A percentile compares a stretch with the other conserved stretches of the same genome.
Conservation (phyloP, 30 jellyfish, hydroid and myxozoan genomes). For the Rhopilema esculentum region DNA sequence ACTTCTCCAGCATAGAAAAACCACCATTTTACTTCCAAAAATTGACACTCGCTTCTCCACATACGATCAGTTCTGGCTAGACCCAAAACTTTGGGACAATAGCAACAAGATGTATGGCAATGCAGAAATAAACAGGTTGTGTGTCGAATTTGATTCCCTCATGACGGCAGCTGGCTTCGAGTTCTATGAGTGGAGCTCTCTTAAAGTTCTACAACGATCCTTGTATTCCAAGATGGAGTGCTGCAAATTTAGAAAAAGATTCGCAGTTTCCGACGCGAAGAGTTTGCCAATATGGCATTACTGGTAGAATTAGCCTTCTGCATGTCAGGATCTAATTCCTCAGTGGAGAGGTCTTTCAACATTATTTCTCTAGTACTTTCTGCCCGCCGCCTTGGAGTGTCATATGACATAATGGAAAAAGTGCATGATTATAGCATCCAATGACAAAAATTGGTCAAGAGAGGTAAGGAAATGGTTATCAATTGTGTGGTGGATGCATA, state of each 20-base stretch:
- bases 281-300: slow-evolving; percentile 19
- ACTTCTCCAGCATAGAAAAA: slow-evolving; percentile 24
- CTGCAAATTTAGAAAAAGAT: slow-evolving; percentile 33
- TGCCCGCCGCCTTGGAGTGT: slow-evolving; percentile 15
- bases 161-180: slow-evolving; percentile 31
- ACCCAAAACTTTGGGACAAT: slow-evolving; percentile 45
- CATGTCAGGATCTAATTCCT: slow-evolving; percentile 42
- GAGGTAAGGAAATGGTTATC: slow-evolving; percentile 22
- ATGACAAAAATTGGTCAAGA: slow-evolving; percentile 11
- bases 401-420: slow-evolving; percentile 34
- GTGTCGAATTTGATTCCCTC: slow-evolving; percentile 9
- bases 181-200: slow-evolving; percentile 23
- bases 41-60: slow-evolving; percentile 40
- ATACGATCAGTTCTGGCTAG: slow-evolving; percentile 45
- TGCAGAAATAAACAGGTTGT: slow-evolving; percentile 12
- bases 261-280: slow-evolving; percentile 10
- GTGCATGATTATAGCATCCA: slow-evolving; percentile 27
- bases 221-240: slow-evolving; percentile 24
- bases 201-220: background rate
- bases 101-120: slow-evolving; percentile 37
- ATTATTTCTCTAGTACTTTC: slow-evolving; percentile 10
- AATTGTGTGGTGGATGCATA: slow-evolving; percentile 26
- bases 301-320: slow-evolving; percentile 39
- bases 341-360: slow-evolving; percentile 23
- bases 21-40: background rate